Base-by-base conservation (phyloP, 1,140 invertebrate species). In the Drosophila repleta region DNA sequence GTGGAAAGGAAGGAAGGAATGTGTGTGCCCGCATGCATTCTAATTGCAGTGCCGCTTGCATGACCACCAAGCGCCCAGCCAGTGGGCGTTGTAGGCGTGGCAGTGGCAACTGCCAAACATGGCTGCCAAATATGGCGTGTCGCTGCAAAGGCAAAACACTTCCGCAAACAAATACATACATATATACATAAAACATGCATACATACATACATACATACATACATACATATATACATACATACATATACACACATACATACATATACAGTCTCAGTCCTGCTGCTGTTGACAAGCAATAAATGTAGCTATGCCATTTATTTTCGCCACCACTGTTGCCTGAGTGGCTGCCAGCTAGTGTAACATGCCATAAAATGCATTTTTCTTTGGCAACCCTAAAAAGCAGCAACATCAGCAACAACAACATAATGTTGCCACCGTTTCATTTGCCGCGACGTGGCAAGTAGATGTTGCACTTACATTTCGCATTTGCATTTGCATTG, bases 11-110 rank as follows among this genome's bases (percentile, higher is more conserved):
- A 84, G 79, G 39, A 60, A 79, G 79, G 76, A 85, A 85, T 87
- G 76, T 70, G 76, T 70, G 65, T 61, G 69, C 75, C 52, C 69
- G 79, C 73, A 65, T 84, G 81, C 81, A 84, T 84, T 84, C 81
- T 84, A 85, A 84, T 85, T 84, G 81, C 81, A 84, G 57, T 57
- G 60, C 65, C 64, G 74, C 58, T 72, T 52, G 62, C 62, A 66
- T 48, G 66, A 85, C 85, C 18, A 46, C 10, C 58, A 76, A 15
- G 43, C 24, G 18, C 15, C 24, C 21, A 26, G 45, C 49, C 10
- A 32, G 26, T 17, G 3, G 29, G 62, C 6, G 58, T 43, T 43
- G 15, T 1, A 43, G 48, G 45, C 39, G 49, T 24, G n/a, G 51
- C 21, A 49, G 7, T 43, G 13, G 43, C 7, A 11, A 18, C 20